A percentile compares a stretch with the other conserved stretches of the same genome.
phyloP scores from a whole-genome alignment of 2,888 invertebrate genomes.

The Lepas anatifera region DNA sequence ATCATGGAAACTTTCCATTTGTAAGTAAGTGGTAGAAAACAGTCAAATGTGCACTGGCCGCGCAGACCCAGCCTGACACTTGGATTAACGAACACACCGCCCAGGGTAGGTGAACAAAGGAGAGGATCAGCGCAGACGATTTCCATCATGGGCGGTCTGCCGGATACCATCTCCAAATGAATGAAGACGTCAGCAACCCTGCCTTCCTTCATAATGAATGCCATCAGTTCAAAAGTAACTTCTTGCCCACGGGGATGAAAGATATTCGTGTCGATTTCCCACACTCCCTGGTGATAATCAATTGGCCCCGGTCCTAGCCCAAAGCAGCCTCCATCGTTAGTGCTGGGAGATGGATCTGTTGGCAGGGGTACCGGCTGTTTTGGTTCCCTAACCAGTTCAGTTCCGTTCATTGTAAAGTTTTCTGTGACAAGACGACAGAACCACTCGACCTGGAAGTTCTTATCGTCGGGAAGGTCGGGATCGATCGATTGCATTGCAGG shows the following conservation, averaged over 20 bases:
- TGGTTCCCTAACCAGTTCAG: neutral
- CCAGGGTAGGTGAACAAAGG: neutral
- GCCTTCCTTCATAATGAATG: neutral
- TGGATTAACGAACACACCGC: neutral
- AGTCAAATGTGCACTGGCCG: neutral
- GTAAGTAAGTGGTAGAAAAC: neutral
- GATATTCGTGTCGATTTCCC: neutral
- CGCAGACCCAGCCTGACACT: neutral
- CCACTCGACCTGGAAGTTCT: slow-evolving; percentile 14
- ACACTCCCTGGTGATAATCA: neutral
- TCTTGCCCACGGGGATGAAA: neutral
- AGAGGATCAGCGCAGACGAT: neutral
- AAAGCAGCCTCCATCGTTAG: neutral
- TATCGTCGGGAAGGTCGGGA: slow-evolving; percentile 31
- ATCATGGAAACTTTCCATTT: neutral
- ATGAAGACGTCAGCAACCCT: neutral
- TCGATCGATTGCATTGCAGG: slow-evolving; percentile 32
- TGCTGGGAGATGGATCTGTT: neutral
- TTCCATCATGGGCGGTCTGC: neutral
- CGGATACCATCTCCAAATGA: neutral
- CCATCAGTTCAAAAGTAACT: neutral
- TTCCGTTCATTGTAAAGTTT: neutral
- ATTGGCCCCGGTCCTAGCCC: neutral
- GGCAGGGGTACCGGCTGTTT: neutral
- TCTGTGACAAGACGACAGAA: neutral